Conservation (phyloP, 2,888 invertebrate genomes). For the Isotomurus palustris region DNA sequence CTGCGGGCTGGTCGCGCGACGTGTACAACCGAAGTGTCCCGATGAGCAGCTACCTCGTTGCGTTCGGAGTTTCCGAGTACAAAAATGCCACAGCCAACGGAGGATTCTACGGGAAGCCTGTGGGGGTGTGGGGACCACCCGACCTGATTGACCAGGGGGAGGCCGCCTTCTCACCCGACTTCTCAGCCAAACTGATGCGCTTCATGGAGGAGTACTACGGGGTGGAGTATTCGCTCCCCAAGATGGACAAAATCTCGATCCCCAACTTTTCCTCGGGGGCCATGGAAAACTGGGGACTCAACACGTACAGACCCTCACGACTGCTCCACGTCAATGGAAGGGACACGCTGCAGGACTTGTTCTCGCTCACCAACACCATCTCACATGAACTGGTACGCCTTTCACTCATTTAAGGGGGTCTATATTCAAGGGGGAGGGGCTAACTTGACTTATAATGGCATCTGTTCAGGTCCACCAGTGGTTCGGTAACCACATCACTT, state of each 20-base stretch:
- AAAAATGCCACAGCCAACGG: constrained; percentile 8
- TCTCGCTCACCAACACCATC: constrained; percentile 29
- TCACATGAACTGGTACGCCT: constrained; percentile 30
- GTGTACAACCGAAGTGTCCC: constrained; percentile 15
- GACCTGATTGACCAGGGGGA: constrained; percentile 28
- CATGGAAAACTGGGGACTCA: constrained; percentile 38
- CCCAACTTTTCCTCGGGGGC: constrained; percentile 28
- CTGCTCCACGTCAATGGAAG: constrained; percentile 24
- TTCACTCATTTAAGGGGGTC: background rate
- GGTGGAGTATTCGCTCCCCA: constrained; percentile 25
- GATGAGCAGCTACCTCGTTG: constrained; percentile 38
- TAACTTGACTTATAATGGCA: background rate
- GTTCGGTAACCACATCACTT: constrained; percentile 37
- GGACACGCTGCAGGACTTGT: constrained; percentile 24
- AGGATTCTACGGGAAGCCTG: constrained; percentile 17
- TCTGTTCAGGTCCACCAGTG: constrained; percentile 19
- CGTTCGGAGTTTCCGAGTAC: constrained; percentile 38
- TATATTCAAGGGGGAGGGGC: background rate
- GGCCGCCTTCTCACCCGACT: constrained; percentile 26
- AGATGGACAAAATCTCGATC: constrained; percentile 40
- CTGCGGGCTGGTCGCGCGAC: constrained; percentile 32
- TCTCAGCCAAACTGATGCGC: constrained; percentile 29
- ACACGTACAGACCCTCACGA: constrained; percentile 29
- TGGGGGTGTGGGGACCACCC: constrained; percentile 39
- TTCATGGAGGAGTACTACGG: constrained; percentile 27